Evolutionary conservation across 2,888 invertebrate species (phyloP).

Genomic region (Tetanocera ferruginea): DNA sequence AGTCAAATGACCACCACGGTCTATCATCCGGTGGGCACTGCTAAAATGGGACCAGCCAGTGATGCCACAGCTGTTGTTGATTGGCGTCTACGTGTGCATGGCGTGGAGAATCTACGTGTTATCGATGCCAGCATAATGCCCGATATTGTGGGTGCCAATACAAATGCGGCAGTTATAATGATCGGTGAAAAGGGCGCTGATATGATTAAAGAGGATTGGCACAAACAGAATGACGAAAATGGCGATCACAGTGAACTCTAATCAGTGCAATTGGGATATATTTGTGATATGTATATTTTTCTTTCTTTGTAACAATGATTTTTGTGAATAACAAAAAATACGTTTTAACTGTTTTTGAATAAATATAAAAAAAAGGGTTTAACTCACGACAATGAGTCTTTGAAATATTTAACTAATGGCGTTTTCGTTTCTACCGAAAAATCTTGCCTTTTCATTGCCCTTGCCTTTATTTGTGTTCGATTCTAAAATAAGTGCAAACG

Average conservation of each 20-base stretch:
- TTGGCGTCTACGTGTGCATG: slow-evolving; percentile 72
- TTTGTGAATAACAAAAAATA: not conserved
- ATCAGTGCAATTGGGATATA: not conserved
- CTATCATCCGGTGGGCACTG: slow-evolving; percentile 80
- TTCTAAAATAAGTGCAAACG: too few relatives aligned
- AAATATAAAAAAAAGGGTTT: too few relatives aligned
- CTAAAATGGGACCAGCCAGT: slow-evolving; percentile 74
- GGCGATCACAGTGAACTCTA: slow-evolving; percentile 45
- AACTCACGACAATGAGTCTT: too few relatives aligned
- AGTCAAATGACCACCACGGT: slow-evolving; percentile 83
- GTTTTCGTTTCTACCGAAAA: too few relatives aligned
- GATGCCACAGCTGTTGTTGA: slow-evolving; percentile 73
- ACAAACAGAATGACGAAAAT: slow-evolving; percentile 50
- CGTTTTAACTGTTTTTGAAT: too few relatives aligned
- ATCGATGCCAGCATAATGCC: slow-evolving; percentile 80
- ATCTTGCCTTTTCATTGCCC: too few relatives aligned
- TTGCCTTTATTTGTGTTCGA: too few relatives aligned
- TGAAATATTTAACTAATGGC: too few relatives aligned
- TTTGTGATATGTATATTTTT: not conserved
- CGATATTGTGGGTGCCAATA: slow-evolving; percentile 74
- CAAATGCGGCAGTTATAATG: slow-evolving; percentile 76
- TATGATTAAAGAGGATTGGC: slow-evolving; percentile 74
- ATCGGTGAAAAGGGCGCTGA: slow-evolving; percentile 78
- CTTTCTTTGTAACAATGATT: slow-evolving; percentile 34
- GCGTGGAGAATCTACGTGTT: slow-evolving; percentile 73